phyloP scores from a whole-genome alignment of 2,888 invertebrate species.

The Amphipyra tragopoginis region DNA sequence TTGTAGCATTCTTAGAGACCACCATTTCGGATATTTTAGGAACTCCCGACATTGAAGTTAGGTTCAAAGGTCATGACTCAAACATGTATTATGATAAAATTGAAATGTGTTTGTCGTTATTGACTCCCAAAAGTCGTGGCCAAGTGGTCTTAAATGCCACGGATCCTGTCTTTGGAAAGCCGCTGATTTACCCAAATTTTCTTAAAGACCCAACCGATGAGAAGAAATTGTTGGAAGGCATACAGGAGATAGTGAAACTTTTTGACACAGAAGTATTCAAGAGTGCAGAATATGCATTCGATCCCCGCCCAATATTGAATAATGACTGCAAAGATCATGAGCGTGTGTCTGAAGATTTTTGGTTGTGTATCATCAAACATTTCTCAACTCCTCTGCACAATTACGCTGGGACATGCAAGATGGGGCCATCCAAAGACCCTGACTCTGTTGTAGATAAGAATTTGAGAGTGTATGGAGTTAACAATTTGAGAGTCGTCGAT shows the following conservation, averaged over 20 bases:
- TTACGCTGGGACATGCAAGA: slow-evolving; percentile 85
- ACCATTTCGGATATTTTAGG: slow-evolving; percentile 79
- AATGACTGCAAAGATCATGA: slow-evolving; percentile 83
- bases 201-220: slow-evolving; percentile 79
- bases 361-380: slow-evolving; percentile 85
- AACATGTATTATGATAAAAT: slow-evolving; percentile 86
- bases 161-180: slow-evolving; percentile 79
- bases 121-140: slow-evolving; percentile 84
- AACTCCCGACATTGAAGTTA: slow-evolving; percentile 83
- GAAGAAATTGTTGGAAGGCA: slow-evolving; percentile 81
- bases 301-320: slow-evolving; percentile 79
- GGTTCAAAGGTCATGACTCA: slow-evolving; percentile 84
- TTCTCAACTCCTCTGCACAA: slow-evolving; percentile 85
- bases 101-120: slow-evolving; percentile 81
- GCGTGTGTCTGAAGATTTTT: slow-evolving; percentile 81
- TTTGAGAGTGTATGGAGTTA: slow-evolving; percentile 78
- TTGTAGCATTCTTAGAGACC: slow-evolving; percentile 81
- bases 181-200: slow-evolving; percentile 84
- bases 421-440: slow-evolving; percentile 79
- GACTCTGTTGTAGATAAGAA: slow-evolving; percentile 82
- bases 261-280: slow-evolving; percentile 86
- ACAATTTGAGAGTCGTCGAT: slow-evolving; percentile 82
- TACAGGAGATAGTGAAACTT: slow-evolving; percentile 80
- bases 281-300: slow-evolving; percentile 79
- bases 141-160: slow-evolving; percentile 81